phyloP scores from a whole-genome alignment of 1,140 invertebrate genomes.

The Spodoptera frugiperda region DNA sequence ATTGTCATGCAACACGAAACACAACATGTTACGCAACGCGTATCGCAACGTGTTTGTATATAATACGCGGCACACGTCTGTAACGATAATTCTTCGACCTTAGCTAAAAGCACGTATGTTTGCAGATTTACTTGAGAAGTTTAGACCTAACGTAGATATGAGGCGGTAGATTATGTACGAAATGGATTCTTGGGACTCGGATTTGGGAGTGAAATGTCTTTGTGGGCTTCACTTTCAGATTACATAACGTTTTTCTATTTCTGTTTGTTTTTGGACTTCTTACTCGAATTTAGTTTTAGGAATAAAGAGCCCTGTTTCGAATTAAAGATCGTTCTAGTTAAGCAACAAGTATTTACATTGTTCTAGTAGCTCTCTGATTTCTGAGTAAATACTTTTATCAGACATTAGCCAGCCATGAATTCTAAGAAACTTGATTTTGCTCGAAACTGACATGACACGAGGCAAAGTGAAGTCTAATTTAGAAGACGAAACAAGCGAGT shows the following conservation, averaged over 20 bases:
- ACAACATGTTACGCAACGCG: neutral
- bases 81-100: slow-evolving; percentile 33
- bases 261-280: too few relatives aligned
- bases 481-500: too few relatives aligned
- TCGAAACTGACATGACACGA: too few relatives aligned
- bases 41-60: slow-evolving; percentile 11
- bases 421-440: too few relatives aligned
- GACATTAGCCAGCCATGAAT: too few relatives aligned
- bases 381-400: too few relatives aligned
- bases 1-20: slow-evolving; percentile 7
- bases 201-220: slow-evolving; percentile 27
- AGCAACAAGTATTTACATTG: too few relatives aligned
- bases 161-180: slow-evolving; percentile 19
- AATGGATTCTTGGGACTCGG: slow-evolving; percentile 22
- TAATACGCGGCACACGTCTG: slow-evolving; percentile 3
- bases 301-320: too few relatives aligned
- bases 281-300: too few relatives aligned
- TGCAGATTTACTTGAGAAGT: slow-evolving; percentile 39
- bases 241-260: neutral
- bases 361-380: too few relatives aligned
- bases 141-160: slow-evolving; percentile 37
- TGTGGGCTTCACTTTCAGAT: slow-evolving; percentile 12
- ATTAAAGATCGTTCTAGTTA: too few relatives aligned
- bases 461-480: too few relatives aligned
- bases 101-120: slow-evolving; percentile 34